Base-by-base conservation (phyloP, 1,140 invertebrate genomes). In the Cydia amplana region DNA sequence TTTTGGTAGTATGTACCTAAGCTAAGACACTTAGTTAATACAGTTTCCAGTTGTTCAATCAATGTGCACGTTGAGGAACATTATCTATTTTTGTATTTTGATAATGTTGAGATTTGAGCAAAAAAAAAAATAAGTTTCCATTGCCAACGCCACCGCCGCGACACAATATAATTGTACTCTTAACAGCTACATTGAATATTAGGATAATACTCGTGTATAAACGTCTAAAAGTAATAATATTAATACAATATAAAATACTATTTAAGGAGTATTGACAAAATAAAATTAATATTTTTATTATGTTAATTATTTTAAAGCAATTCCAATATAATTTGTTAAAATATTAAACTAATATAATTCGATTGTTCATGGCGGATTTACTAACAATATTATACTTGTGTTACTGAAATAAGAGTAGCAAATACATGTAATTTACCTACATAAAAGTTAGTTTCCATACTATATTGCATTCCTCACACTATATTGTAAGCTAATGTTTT, bases 161-260 rank as follows among this genome's bases (percentile, higher is more conserved):
- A 70, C 65, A 16, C 32, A 70, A 18, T 70, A 18, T 18, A 36
- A 70, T 60, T 23, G 55, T 60, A 60, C 18, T 7, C 64, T 70
- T 70, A 70, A 9, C 9, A 1, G 23, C 65, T 70, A 70, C 1
- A 4, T 9, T 40, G 36, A 70, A 70, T 70, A 70, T 36, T 70
- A 70, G 32, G 16, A 70, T 70, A 70, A 70, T 70, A 70, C 65
- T 70, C 32, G 28, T 70, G 65, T 70, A 70, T 70, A 70, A 70
- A 70, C n/a, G 28, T 70, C 32, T 70, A 70, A 70, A 70, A 70
- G 28, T 70, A 70, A 70, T 67, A 65, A 67, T 64, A 64, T 16
- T 32, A 28, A 36, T 67, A 67, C 18, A 67, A 67, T 67, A 67
- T 67, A 67, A 67, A 64, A 67, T 14, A 70, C 43, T 70, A 70